A percentile compares a stretch with the other conserved stretches of the same genome.
phyloP scores from a whole-genome alignment of 2,797 vertebrate genomes.

The Odontamblyopus lacepedii region DNA sequence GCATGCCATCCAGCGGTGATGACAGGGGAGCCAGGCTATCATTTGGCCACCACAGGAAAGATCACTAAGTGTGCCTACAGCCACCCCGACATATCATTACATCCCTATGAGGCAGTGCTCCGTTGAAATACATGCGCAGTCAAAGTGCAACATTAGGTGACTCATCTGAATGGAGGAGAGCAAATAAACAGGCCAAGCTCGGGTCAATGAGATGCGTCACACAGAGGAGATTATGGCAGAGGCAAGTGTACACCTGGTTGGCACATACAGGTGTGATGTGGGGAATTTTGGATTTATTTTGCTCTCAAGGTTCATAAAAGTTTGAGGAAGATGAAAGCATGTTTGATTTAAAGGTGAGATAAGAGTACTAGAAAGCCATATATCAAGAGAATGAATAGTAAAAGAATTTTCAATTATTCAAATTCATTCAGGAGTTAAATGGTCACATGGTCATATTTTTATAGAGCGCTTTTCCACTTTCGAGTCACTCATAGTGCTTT shows the following conservation, averaged over 20 bases:
- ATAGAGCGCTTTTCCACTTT: too few species aligned
- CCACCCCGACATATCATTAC: constrained; percentile 60
- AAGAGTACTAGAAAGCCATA: background rate
- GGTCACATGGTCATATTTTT: too few species aligned
- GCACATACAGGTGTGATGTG: background rate
- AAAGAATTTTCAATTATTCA: too few species aligned
- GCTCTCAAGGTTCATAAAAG: background rate
- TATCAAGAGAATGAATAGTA: too few species aligned
- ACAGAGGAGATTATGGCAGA: constrained; percentile 18
- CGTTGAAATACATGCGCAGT: constrained; percentile 31
- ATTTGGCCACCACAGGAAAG: constrained; percentile 59
- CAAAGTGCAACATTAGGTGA: constrained; percentile 42
- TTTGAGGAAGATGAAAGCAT: background rate
- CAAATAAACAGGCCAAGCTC: constrained; percentile 22
- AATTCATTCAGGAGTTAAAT: too few species aligned
- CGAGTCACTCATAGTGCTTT: too few species aligned
- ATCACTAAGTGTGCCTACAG: constrained; percentile 43
- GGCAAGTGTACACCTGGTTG: constrained; percentile 34
- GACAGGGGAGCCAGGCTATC: constrained; percentile 59
- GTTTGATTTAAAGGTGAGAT: background rate
- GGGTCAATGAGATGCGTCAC: constrained; percentile 43
- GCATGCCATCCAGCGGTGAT: constrained; percentile 48
- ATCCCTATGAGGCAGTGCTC: constrained; percentile 22
- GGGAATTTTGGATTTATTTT: background rate
- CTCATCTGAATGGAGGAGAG: constrained; percentile 42